Evolutionary conservation across 2,113 vertebrate genomes (phyloP).

Genomic region (Tichodroma muraria): DNA sequence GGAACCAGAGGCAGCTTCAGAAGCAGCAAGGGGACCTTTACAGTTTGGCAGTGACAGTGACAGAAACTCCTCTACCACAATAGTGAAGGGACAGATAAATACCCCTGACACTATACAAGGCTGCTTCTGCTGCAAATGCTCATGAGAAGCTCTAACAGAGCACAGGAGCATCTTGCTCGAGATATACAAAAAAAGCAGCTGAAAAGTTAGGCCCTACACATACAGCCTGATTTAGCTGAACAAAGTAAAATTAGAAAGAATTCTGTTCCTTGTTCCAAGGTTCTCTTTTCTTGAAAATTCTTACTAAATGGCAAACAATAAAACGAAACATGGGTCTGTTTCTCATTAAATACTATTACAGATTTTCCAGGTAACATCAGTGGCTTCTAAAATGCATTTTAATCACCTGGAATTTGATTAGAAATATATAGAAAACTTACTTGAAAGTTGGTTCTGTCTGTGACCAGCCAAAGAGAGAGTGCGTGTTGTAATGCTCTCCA

Average conservation of each 20-base stretch:
- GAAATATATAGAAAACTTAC: conserved; percentile 23
- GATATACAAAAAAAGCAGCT: background rate
- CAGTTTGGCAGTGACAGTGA: background rate
- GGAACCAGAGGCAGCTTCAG: background rate
- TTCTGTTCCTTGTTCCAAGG: background rate
- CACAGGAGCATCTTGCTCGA: background rate
- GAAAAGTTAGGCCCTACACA: background rate
- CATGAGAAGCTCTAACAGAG: fast-evolving
- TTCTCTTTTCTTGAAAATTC: background rate
- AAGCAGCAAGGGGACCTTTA: background rate
- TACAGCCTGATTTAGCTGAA: background rate
- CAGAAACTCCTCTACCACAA: background rate
- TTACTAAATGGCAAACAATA: background rate
- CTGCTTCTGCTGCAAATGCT: background rate
- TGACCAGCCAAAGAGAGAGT: conserved; percentile 56
- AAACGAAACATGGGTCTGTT: background rate
- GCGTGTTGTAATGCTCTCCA: conserved; percentile 32
- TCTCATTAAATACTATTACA: background rate
- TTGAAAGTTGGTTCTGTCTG: conserved; percentile 49
- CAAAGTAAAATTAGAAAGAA: background rate
- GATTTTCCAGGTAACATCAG: background rate
- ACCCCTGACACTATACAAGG: background rate
- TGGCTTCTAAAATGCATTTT: background rate
- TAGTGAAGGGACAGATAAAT: background rate
- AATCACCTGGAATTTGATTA: background rate